Conservation (phyloP, 2,888 invertebrate genomes). For the Drosophila cognata region DNA sequence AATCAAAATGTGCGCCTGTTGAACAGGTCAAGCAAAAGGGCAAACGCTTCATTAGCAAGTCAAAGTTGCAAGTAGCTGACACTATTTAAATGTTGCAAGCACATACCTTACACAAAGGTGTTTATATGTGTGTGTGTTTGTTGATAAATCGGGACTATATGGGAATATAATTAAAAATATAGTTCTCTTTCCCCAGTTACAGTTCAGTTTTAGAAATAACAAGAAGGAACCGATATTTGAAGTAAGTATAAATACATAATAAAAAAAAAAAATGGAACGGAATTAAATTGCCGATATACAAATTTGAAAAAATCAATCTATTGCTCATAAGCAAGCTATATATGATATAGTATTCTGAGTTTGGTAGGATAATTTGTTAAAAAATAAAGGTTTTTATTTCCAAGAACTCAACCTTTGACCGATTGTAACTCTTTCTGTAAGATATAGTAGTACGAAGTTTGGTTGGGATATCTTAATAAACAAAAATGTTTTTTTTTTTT, state of each 20-base stretch:
- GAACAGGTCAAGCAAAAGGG: constrained; percentile 29
- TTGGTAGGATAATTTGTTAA: background rate
- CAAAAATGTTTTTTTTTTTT: background rate
- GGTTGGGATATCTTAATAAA: background rate
- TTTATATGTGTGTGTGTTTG: background rate
- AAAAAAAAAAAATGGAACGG: background rate
- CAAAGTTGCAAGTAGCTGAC: constrained; percentile 20
- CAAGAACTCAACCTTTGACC: background rate
- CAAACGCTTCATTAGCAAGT: constrained; percentile 54
- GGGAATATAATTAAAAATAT: background rate
- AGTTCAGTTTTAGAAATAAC: background rate
- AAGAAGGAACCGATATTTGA: background rate
- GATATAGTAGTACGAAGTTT: background rate
- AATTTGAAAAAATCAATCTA: background rate
- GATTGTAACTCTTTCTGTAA: background rate
- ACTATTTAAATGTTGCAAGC: constrained; percentile 16
- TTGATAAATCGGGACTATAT: background rate
- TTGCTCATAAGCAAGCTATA: background rate
- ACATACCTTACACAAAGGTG: background rate
- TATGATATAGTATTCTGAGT: background rate
- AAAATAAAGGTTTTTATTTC: background rate
- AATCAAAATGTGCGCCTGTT: constrained; percentile 2
- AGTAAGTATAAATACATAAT: background rate
- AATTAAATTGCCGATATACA: background rate
- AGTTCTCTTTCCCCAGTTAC: background rate